Conservation (phyloP, 2,888 invertebrate genomes). For the Drosophila ustulata region DNA sequence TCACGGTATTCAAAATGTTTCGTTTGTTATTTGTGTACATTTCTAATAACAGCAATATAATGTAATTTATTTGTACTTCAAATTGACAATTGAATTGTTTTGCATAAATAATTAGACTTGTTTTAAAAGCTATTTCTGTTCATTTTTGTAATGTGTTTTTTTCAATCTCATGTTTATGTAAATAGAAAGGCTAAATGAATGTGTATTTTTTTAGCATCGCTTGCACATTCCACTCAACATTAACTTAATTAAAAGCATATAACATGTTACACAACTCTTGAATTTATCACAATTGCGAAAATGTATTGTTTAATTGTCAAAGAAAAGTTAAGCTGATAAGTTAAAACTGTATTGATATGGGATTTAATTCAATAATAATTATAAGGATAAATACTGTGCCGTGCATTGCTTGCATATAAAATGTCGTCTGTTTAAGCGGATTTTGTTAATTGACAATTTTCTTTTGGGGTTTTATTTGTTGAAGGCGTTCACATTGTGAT, state of each 20-base stretch:
- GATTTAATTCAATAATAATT: not conserved
- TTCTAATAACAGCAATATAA: not conserved
- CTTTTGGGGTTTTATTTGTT: not conserved
- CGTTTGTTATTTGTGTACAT: not conserved
- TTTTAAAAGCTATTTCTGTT: not conserved
- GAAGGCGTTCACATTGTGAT: not conserved
- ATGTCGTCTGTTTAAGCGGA: not conserved
- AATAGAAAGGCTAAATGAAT: no score
- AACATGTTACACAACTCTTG: not conserved
- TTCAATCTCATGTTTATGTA: not conserved
- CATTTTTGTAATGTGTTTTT: not conserved
- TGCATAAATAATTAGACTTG: not conserved
- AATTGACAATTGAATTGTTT: not conserved
- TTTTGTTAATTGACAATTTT: not conserved
- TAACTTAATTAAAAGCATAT: not conserved
- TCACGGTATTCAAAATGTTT: not conserved
- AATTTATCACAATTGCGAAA: constrained; percentile 7
- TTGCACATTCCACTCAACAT: not conserved
- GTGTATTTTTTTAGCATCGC: no score
- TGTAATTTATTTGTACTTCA: not conserved
- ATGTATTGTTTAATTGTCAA: constrained; percentile 11
- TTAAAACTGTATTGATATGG: constrained; percentile 1
- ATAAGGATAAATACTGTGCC: not conserved
- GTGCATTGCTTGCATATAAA: not conserved
- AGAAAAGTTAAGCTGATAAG: not conserved